Base-by-base conservation (phyloP, 2,797 vertebrate species). In the Eremophila alpestris region DNA sequence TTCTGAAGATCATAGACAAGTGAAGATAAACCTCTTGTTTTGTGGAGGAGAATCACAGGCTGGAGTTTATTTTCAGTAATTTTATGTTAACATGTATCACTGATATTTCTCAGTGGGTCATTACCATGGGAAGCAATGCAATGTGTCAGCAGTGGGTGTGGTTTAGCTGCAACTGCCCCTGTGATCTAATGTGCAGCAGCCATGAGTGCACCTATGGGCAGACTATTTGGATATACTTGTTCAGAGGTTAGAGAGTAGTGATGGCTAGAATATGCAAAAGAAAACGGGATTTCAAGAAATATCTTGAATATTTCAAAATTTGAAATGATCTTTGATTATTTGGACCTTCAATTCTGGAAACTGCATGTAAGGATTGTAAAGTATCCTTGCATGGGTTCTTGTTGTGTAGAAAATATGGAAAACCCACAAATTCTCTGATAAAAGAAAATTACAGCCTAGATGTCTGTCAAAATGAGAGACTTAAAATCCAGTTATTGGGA, bases 371-470 rank as follows among this genome's bases (percentile, higher is more conserved):
- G 20, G 22, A 30, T 14, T 14, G 5, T 26, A 65, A 84, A 76
- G 9, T 2, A 32, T 22, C 49, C 22, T 29, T 71, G 32, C 49
- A 60, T 13, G 40, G 5, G 3, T 52, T 75, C 36, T 71, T 10
- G 0, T 7, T 40, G 5, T 45, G 17, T 5, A 36, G 22, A 75
- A 82, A 75, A 71, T 0, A 1, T 24, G 5, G 7, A 56, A 70
- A 20, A 36, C 2, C 21, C 17, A 71, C 29, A 24, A 5, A 62
- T 83, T 21, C 2, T 5, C 13, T 71, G 2, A 2, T 7, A 59
- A 34, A 92, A 82, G 30, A 32, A n/a, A 59, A 10, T 45, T 30
- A 21, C 12, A 55, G 3, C 4, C 12, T 68, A 46, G 16, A 38
- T 12, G 2, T 74, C 13, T 54, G 3, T 55, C 45, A n/a, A 29